Percentiles rank a stretch among this genome's conserved stretches.
Evolutionary conservation across 2,888 invertebrate species (phyloP).

Genomic region (Ganaspis brasiliensis): DNA sequence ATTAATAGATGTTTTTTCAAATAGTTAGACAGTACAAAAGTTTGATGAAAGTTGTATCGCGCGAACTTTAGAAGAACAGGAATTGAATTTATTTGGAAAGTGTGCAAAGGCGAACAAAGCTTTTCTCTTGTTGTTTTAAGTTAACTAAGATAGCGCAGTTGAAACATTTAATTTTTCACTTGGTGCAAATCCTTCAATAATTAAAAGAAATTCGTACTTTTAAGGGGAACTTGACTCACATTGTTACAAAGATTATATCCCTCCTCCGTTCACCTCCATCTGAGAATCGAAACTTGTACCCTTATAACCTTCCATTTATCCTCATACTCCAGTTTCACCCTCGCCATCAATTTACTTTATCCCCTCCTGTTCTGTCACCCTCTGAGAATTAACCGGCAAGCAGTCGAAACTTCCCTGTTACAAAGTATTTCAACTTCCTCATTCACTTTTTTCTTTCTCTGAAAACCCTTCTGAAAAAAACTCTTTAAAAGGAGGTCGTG

Average conservation of each 20-base stretch:
- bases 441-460: slow-evolving; percentile 35
- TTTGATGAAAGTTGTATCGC: slow-evolving; percentile 10
- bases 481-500: slow-evolving; percentile 28
- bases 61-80: slow-evolving; percentile 7
- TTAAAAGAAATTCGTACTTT: slow-evolving; percentile 57
- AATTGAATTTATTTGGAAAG: slow-evolving; percentile 25
- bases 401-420: slow-evolving; percentile 55
- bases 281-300: slow-evolving; percentile 5
- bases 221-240: slow-evolving; percentile 53
- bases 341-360: slow-evolving; percentile 30
- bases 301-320: slow-evolving; percentile 14
- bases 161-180: neutral
- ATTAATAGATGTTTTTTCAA: neutral
- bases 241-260: neutral
- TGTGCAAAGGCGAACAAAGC: slow-evolving; percentile 13
- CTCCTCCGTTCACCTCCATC: neutral
- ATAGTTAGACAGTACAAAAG: neutral
- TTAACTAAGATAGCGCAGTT: slow-evolving; percentile 6
- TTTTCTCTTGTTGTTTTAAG: slow-evolving; percentile 18
- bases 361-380: slow-evolving; percentile 43
- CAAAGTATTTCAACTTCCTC: slow-evolving; percentile 61
- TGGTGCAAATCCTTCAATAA: slow-evolving; percentile 47
- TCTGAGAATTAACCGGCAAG: slow-evolving; percentile 38
- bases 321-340: neutral
- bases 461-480: slow-evolving; percentile 23